phyloP scores from a whole-genome alignment of 2,797 vertebrate species.

The Strix occidentalis region DNA sequence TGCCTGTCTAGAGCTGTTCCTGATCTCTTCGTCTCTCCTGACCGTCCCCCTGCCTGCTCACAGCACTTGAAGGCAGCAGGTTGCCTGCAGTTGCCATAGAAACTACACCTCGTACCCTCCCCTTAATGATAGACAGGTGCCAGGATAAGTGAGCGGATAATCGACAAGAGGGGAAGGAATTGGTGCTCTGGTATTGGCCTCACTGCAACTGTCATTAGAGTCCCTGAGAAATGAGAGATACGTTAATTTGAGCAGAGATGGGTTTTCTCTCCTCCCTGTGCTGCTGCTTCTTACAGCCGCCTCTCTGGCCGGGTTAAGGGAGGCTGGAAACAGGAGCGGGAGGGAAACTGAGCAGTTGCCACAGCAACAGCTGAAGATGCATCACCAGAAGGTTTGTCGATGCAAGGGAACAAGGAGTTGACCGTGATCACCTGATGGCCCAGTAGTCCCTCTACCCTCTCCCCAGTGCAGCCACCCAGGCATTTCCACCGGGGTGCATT shows the following conservation, averaged over 20 bases:
- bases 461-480: background rate
- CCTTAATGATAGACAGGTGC: constrained; percentile 57
- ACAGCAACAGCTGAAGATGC: constrained; percentile 42
- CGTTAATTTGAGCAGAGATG: background rate
- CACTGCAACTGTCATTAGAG: background rate
- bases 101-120: constrained; percentile 30
- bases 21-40: background rate
- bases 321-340: background rate
- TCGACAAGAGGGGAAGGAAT: background rate
- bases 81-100: constrained; percentile 56
- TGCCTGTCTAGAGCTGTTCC: background rate
- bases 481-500: background rate
- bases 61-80: constrained; percentile 26
- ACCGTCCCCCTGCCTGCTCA: background rate
- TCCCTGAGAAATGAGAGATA: background rate
- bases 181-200: background rate
- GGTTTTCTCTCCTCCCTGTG: background rate
- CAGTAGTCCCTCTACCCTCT: background rate
- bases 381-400: background rate
- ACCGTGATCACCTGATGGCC: background rate
- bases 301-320: background rate
- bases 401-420: background rate
- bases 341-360: constrained; percentile 9
- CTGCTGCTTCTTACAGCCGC: background rate
- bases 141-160: constrained; percentile 31